Percentiles rank a stretch among this genome's conserved stretches.
Evolutionary conservation across 2,888 invertebrate species (phyloP).

Genomic region (Parnassius apollo): DNA sequence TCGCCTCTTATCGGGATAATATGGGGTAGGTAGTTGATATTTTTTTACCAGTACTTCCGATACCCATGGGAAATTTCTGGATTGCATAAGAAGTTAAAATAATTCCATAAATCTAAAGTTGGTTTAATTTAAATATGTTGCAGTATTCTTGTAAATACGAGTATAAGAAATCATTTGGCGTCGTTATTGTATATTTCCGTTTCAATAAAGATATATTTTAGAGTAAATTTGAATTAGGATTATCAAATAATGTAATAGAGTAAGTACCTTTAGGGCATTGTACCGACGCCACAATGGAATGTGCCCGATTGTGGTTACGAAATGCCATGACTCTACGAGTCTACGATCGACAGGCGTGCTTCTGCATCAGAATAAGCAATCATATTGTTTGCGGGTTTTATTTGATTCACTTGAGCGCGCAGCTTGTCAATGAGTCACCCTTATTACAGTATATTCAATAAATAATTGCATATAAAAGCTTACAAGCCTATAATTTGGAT

Average conservation of each 20-base stretch:
- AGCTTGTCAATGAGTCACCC: constrained; percentile 1
- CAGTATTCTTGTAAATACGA: background rate
- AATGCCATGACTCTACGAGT: constrained; percentile 70
- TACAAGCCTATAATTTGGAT: no score
- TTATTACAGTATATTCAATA: background rate
- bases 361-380: constrained; percentile 57
- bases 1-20: no score
- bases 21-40: no score
- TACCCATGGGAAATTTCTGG: no score
- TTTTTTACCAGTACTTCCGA: no score
- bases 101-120: no score
- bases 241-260: constrained; percentile 49
- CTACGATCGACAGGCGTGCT: constrained; percentile 50
- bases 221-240: background rate
- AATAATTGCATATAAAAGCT: no score
- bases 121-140: background rate
- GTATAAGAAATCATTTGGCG: background rate
- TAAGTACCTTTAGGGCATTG: constrained; percentile 68
- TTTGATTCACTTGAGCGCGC: constrained; percentile 26
- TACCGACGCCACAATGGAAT: constrained; percentile 67
- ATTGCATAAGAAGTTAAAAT: no score
- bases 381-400: constrained; percentile 25
- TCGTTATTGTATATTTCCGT: background rate
- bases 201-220: background rate
- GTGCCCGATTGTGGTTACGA: constrained; percentile 74